Conservation (phyloP, 2,797 vertebrate genomes). For the Onychomys arenicola region DNA sequence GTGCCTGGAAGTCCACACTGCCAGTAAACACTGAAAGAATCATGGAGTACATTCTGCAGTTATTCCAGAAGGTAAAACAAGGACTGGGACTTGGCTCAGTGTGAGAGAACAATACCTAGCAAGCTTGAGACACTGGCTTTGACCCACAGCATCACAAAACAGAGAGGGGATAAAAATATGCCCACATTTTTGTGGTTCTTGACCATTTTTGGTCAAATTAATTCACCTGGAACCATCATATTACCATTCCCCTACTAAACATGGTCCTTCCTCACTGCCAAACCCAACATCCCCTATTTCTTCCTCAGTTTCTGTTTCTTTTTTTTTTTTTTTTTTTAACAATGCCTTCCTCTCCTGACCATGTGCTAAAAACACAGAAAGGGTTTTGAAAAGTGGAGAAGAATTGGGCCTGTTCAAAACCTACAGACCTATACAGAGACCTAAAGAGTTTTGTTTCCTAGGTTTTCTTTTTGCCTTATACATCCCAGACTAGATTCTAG, state of each 20-base stretch:
- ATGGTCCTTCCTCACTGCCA: not conserved
- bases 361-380: not conserved
- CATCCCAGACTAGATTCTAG: not conserved
- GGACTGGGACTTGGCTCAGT: not conserved
- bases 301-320: not conserved
- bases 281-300: not conserved
- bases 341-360: not conserved
- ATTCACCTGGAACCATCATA: not conserved
- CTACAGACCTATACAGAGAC: not conserved
- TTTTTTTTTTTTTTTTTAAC: not conserved
- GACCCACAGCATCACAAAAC: not conserved
- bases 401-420: not conserved
- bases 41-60: not conserved
- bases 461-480: not conserved
- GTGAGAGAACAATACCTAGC: not conserved
- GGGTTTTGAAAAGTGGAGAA: not conserved
- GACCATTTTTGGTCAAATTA: not conserved
- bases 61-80: not conserved
- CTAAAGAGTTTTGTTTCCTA: not conserved
- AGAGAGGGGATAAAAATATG: not conserved
- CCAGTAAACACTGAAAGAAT: not conserved
- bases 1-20: not conserved
- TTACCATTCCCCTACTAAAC: not conserved
- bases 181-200: no score
- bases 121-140: not conserved